Evolutionary conservation across 2,113 vertebrate genomes (phyloP), one percentile per base, ranked within the genome.

Genomic region (Rhineura floridana): DNA sequence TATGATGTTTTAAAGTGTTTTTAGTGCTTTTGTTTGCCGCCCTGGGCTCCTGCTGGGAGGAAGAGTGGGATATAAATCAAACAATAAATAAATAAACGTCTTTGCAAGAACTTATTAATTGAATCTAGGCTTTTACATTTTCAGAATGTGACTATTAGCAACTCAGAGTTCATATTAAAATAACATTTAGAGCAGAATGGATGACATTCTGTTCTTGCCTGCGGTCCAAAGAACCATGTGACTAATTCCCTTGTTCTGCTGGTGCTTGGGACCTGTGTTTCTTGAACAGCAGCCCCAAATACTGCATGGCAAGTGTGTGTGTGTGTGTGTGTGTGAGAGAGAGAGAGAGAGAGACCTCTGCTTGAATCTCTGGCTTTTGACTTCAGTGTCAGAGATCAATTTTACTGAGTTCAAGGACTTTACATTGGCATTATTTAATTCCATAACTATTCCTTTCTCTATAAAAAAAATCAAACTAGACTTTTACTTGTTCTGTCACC

Each of bases 101-200:
- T 55, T 11, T 73, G 59, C 63, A 52, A 69, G 4, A 42, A 83
- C 25, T 17, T 88, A 88, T 39, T 42, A 30, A 82, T 65, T 75
- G 55, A 77, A 76, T 75, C 55, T 65, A 33, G 72, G 25, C 33
- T 25, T 59, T 77, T 77, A 33, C 17, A 88, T 88, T 48, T 88
- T 83, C 87, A 83, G 46, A 88, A 65, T 88, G 59, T 77, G 81
- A 76, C 80, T 67, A 76, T 83, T 83, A 88, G 67, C 70, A 83
- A 59, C 21, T 73, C 42, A 30, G 8, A 33, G 33, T 36, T 83
- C 42, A 65, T 44, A 76, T 76, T 83, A 76, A 76, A 59, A 75
- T 50, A 63, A 80, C 59, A 48, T 50, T 77, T 50, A 76, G 25
- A 67, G 59, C 44, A 83, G 33, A 83, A 77, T 52, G n/a, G n/a